Base-by-base conservation (phyloP, 2,113 vertebrate species). In the Scartelaos histophorus region DNA sequence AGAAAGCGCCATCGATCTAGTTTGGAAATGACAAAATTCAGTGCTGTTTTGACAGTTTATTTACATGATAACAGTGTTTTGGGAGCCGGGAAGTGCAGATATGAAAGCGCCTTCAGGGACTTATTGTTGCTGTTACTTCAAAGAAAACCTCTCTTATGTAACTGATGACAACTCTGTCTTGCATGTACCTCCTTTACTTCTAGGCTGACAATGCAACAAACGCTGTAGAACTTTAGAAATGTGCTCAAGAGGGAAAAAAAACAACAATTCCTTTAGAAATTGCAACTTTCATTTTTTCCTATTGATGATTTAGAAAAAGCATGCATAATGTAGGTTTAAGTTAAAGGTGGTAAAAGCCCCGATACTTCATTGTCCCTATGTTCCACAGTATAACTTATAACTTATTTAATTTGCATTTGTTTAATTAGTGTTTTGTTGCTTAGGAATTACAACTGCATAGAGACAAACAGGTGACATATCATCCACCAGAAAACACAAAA, bases 31-130 rank as follows among this genome's bases (percentile, higher is more conserved):
- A 17, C 34, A 38, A 38, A 64, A 35, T 64, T 70, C 66, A 81
- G 38, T 81, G 76, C 47, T 82, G 21, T 62, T 73, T 76, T 64
- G 61, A n/a, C 61, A 38, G 34, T 64, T 64, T 64, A 17, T 64
- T 64, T 43, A 12, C 61, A 64, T 38, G 19, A 64, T 64, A 64
- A 64, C 61, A 43, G 61, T 64, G 61, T 64, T 64, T 64, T n/a
- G 61, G 61, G 19, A 64, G 61, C 34, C 61, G 3, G 29, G 38
- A 64, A 64, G 34, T 35, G 61, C 19, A 64, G 61, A 64, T 64
- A 64, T n/a, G 34, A 64, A 64, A 64, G 15, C 5, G 61, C 61
- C 61, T 64, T 35, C 34, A 38, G 29, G 61, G 34, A 38, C 34
- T 43, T 64, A 38, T 38, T 17, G 10, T 64, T 64, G 25, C 16